Conservation (phyloP, 2,888 invertebrate genomes). For the Synergus japonicus region DNA sequence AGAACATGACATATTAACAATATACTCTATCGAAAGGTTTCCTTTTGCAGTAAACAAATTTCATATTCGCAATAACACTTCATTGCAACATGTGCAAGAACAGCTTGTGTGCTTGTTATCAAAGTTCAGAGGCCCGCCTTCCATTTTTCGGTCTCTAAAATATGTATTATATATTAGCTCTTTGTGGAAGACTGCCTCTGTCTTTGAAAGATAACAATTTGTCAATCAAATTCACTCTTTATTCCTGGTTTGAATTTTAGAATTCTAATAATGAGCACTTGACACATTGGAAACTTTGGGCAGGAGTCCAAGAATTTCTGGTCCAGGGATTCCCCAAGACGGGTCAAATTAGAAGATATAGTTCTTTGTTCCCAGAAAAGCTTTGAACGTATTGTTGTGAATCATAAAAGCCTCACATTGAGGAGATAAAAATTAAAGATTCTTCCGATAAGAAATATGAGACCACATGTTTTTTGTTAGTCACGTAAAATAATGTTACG, state of each 20-base stretch:
- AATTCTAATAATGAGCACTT: constrained; percentile 36
- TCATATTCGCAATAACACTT: not conserved
- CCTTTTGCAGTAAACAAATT: not conserved
- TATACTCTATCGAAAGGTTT: not conserved
- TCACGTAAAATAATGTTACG: not conserved
- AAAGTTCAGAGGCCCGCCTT: not conserved
- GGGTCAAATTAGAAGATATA: not conserved
- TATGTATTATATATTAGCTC: not conserved
- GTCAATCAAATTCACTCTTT: not conserved
- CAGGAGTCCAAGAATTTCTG: constrained; percentile 25
- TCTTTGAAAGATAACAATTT: not conserved
- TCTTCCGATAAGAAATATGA: no score
- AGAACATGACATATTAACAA: not conserved
- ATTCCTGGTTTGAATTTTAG: constrained; percentile 19
- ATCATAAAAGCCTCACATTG: not conserved
- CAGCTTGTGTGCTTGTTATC: not conserved
- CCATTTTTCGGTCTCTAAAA: not conserved
- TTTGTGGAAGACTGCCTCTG: no score
- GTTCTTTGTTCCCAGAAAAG: not conserved
- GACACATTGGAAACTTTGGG: constrained; percentile 30
- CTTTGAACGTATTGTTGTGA: not conserved
- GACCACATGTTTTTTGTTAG: no score
- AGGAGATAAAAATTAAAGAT: not conserved
- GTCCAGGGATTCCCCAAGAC: constrained; percentile 18
- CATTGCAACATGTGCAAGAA: not conserved